A percentile compares a stretch with the other conserved stretches of the same genome.
These are phyloP conservation scores for Chelmon rostratus DNA, from an alignment of 2,797 vertebrate genomes.

Conservation along the genomic window DNA sequence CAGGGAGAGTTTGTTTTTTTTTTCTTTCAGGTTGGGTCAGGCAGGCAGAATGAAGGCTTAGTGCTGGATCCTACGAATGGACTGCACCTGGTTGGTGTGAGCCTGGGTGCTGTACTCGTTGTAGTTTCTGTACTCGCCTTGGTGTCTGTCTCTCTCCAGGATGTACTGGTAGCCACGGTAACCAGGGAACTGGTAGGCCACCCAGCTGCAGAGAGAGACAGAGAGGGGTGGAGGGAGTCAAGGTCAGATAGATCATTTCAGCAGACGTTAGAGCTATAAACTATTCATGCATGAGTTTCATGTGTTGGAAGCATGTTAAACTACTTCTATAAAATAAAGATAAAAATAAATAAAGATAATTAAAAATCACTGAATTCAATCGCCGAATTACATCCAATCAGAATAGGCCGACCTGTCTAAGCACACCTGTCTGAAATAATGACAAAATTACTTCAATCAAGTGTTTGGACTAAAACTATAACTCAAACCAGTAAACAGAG, in stretches of 20 bases:
- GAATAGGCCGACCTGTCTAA: too few relatives aligned
- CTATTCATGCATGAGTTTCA: too few relatives aligned
- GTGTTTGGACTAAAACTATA: neutral
- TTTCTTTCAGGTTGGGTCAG: conserved; percentile 41
- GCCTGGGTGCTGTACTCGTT: conserved; percentile 96
- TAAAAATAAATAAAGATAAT: too few relatives aligned
- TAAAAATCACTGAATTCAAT: too few relatives aligned
- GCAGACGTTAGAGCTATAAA: too few relatives aligned
- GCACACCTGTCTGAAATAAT: neutral
- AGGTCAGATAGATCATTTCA: neutral
- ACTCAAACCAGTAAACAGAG: too few relatives aligned
- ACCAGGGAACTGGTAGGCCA: conserved; percentile 97
- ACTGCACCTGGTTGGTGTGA: conserved; percentile 98
- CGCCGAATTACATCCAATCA: neutral
- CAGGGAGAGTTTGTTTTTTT: conserved; percentile 26
- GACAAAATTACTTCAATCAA: neutral
- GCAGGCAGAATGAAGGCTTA: conserved; percentile 77
- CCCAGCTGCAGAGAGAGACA: conserved; percentile 87
- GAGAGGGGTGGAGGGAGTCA: neutral
- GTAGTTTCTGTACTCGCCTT: conserved; percentile 96
- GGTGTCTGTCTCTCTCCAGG: conserved; percentile 95
- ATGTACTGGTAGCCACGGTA: conserved; percentile 98
- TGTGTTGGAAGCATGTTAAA: too few relatives aligned
- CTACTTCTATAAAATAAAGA: too few relatives aligned
- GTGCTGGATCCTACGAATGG: conserved; percentile 97